Percentiles rank a stretch among this genome's conserved stretches.
Evolutionary conservation across 2,797 vertebrate species (phyloP).

Genomic region (Acanthurus lineatus): DNA sequence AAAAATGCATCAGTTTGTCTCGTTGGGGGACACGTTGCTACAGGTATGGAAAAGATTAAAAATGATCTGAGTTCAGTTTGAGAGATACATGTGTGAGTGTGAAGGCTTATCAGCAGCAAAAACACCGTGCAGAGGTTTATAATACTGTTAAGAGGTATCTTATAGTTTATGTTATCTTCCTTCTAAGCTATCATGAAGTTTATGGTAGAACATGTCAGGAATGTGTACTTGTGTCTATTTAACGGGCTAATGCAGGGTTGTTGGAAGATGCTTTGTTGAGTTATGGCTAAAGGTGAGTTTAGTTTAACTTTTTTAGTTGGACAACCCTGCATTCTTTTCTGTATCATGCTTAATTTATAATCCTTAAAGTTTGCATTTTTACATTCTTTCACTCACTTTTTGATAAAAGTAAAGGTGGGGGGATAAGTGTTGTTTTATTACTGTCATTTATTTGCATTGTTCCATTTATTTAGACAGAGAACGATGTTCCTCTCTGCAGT

Average conservation of each 20-base stretch:
- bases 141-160: neutral
- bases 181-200: neutral
- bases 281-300: neutral
- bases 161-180: neutral
- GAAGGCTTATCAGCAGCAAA: neutral
- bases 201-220: slow-evolving; percentile 6
- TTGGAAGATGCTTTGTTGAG: neutral
- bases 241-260: neutral
- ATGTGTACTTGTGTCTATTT: slow-evolving; percentile 22
- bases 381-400: slow-evolving; percentile 3
- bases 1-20: slow-evolving; percentile 9
- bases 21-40: neutral
- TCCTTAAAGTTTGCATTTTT: neutral
- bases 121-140: neutral
- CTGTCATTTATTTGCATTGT: neutral
- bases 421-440: too few species aligned
- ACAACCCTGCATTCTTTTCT: neutral
- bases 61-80: slow-evolving; percentile 1
- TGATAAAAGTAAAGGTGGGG: too few species aligned
- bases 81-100: slow-evolving; percentile 5
- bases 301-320: neutral
- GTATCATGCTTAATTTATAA: neutral
- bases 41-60: slow-evolving; percentile 25
- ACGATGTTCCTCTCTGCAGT: neutral
- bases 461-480: neutral